Conservation (phyloP, 2,797 vertebrate species). For the Girardinus metallicus region DNA sequence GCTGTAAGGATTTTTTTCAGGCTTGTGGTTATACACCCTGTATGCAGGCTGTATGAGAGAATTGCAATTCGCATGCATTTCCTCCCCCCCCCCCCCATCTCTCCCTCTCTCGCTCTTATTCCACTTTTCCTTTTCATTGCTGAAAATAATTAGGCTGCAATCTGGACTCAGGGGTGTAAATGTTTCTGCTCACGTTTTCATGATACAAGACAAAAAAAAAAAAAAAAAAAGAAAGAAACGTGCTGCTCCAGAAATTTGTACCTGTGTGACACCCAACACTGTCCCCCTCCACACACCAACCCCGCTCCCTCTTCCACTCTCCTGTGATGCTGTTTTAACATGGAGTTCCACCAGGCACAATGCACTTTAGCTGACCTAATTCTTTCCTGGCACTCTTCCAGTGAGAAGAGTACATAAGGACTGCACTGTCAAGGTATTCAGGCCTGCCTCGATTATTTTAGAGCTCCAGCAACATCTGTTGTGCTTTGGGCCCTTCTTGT, state of each 20-base stretch:
- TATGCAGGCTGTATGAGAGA: conserved; percentile 81
- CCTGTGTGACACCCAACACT: conserved; percentile 62
- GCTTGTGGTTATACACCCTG: conserved; percentile 73
- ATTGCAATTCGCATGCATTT: conserved; percentile 77
- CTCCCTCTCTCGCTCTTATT: conserved; percentile 34
- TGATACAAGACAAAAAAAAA: conserved; percentile 50
- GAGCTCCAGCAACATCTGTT: conserved; percentile 76
- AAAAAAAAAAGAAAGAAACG: conserved; percentile 16
- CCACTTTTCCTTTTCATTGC: conserved; percentile 71
- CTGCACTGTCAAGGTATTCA: conserved; percentile 71
- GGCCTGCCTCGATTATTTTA: conserved; percentile 66
- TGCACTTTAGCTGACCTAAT: conserved; percentile 83
- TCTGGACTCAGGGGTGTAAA: conserved; percentile 74
- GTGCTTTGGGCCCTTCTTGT: conserved; percentile 64
- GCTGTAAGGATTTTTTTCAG: conserved; percentile 81
- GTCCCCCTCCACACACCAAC: conserved; percentile 1
- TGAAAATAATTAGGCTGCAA: conserved; percentile 81
- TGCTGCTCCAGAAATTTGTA: conserved; percentile 77
- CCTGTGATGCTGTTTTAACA: conserved; percentile 71
- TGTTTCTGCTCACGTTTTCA: conserved; percentile 72
- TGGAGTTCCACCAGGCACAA: conserved; percentile 73
- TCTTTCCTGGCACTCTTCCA: conserved; percentile 77
- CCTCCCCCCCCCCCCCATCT: not conserved
- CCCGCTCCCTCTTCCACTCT: conserved; percentile 12
- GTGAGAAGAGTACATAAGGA: conserved; percentile 77